Evolutionary conservation across 2,113 vertebrate species (phyloP), one percentile per base, ranked within the genome.

Genomic region (Scytalopus superciliaris): DNA sequence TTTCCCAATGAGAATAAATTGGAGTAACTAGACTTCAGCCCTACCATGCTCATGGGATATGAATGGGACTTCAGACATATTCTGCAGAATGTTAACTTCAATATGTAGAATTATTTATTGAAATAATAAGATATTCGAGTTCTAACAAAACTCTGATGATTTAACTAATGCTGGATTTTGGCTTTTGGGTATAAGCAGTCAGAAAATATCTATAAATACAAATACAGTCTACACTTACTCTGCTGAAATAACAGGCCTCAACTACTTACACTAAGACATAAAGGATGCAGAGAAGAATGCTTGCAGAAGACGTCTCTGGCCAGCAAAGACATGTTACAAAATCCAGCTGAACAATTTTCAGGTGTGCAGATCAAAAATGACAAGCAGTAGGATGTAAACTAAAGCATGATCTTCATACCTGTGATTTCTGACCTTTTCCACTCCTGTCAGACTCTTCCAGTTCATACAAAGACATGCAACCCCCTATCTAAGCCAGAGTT

Each of bases 231-330:
- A 45, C 45, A 49, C 6, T 42, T 42, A 74, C 0, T 4, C 27
- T 53, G 53, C 69, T 19, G 18, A 87, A 89, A 68, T 49, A 91
- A 69, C 42, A 84, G 13, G 16, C 7, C 39, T 18, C 44, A 64
- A 7, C 10, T 68, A 28, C 16, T 37, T 55, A 69, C 0, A 1
- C 21, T 44, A 16, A 35, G 63, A 76, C 44, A 39, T 6, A 57
- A 25, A 40, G 60, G 66, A 14, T 0, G 1, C 25, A 68, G 22
- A 79, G 14, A 52, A n/a, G 56, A 53, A 73, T 1, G 1, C 45
- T 59, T 88, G 35, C 27, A 68, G 63, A 83, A 82, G 17, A 82
- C 18, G 3, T 73, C 47, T 15, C 28, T 62, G 31, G n/a, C 18
- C 62, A 87, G 39, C 0, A 1, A 92, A 42, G 22, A 64, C 2